phyloP scores from a whole-genome alignment of 2,888 invertebrate species.

The Penaeus monodon region DNA sequence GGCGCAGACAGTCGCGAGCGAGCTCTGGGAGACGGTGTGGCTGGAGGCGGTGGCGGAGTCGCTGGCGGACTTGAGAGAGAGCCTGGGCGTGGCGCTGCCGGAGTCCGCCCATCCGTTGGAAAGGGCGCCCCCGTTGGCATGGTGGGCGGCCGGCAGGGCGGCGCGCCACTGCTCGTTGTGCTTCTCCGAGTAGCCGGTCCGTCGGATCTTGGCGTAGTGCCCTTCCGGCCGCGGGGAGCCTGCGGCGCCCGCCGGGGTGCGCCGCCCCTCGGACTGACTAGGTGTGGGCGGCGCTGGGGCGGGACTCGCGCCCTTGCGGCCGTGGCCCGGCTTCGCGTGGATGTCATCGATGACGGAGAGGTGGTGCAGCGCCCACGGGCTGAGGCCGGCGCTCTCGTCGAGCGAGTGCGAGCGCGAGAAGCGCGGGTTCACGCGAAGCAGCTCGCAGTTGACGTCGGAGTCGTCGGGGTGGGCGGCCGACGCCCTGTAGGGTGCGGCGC shows the following conservation, averaged over 20 bases:
- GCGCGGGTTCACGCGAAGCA: constrained; percentile 57
- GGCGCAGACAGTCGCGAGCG: not conserved
- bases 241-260: not conserved
- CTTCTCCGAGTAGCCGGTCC: constrained; percentile 29
- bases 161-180: constrained; percentile 43
- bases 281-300: not conserved
- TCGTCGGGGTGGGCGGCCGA: constrained; percentile 60
- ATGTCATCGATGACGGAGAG: constrained; percentile 41
- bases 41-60: constrained; percentile 4
- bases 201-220: constrained; percentile 30
- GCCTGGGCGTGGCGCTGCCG: not conserved
- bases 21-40: constrained; percentile 2
- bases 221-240: constrained; percentile 15
- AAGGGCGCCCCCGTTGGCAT: not conserved
- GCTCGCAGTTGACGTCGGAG: constrained; percentile 44
- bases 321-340: constrained; percentile 20
- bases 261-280: constrained; percentile 6
- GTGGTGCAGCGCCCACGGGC: constrained; percentile 53
- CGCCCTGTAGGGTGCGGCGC: constrained; percentile 22
- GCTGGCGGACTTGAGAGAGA: not conserved
- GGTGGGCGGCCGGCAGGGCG: not conserved
- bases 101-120: constrained; percentile 34
- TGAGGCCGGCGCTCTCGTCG: constrained; percentile 50
- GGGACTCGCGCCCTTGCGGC: constrained; percentile 13
- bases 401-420: constrained; percentile 63